Conservation (phyloP, 2,113 vertebrate genomes). For the Notothenia coriiceps region DNA sequence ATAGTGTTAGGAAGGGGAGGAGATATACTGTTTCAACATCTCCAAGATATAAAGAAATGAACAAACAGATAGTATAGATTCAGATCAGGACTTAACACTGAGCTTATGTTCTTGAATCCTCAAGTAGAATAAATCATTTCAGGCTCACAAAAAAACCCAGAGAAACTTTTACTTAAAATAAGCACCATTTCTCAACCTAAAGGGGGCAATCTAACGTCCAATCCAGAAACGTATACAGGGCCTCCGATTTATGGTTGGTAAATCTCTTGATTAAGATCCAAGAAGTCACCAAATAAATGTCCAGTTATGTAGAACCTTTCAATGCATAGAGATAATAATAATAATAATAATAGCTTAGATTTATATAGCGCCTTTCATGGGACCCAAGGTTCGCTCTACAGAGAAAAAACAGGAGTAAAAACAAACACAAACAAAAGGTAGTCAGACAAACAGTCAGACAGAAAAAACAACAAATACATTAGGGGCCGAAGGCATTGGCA, state of each 20-base stretch:
- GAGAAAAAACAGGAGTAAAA: too few relatives aligned
- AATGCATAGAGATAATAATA: neutral
- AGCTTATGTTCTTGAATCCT: neutral
- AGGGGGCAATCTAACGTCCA: neutral
- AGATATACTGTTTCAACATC: neutral
- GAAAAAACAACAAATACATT: too few relatives aligned
- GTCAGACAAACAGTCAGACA: too few relatives aligned
- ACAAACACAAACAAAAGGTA: too few relatives aligned
- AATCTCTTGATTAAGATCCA: neutral
- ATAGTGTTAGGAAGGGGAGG: neutral
- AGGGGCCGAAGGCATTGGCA: too few relatives aligned
- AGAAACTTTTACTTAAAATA: neutral
- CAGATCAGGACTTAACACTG: neutral
- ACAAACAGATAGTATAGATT: neutral
- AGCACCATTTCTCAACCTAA: neutral
- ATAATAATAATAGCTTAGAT: too few relatives aligned
- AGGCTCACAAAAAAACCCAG: neutral
- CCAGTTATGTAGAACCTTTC: neutral
- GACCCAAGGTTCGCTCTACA: too few relatives aligned
- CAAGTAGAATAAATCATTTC: neutral
- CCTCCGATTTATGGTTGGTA: too few relatives aligned
- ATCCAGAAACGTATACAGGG: neutral
- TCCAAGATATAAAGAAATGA: neutral
- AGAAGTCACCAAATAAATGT: neutral
- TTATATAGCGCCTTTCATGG: too few relatives aligned